Conservation (phyloP, 2,797 vertebrate genomes). For the Microcaecilia unicolor region DNA sequence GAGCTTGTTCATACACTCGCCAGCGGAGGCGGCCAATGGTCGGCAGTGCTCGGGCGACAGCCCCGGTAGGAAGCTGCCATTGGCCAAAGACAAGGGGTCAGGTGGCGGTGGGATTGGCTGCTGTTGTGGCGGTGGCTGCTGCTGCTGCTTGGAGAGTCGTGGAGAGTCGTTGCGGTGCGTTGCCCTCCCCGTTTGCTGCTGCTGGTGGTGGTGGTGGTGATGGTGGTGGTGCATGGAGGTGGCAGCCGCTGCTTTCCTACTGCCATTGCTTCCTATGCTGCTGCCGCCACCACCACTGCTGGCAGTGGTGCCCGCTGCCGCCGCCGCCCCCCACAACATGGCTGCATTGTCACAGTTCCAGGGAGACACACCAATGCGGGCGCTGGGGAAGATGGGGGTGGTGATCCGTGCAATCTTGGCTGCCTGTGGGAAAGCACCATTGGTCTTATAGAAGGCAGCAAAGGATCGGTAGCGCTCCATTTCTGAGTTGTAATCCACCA, state of each 20-base stretch:
- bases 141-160: constrained; percentile 85
- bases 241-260: constrained; percentile 48
- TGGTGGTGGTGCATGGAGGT: constrained; percentile 36
- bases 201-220: constrained; percentile 27
- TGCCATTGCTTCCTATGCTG: constrained; percentile 7
- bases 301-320: constrained; percentile 36
- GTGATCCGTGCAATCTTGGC: constrained; percentile 93
- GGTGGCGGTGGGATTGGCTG: no score
- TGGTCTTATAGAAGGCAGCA: constrained; percentile 92
- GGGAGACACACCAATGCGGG: constrained; percentile 89
- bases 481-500: constrained; percentile 96
- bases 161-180: constrained; percentile 83
- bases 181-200: constrained; percentile 64
- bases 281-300: constrained; percentile 27
- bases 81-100: constrained; percentile 91
- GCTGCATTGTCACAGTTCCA: constrained; percentile 93
- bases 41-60: constrained; percentile 93
- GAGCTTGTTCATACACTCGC: constrained; percentile 97
- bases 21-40: constrained; percentile 81
- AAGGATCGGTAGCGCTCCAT: constrained; percentile 94
- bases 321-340: constrained; percentile 81
- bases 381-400: constrained; percentile 85
- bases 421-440: constrained; percentile 86
- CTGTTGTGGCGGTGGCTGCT: constrained; percentile 64
- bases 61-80: constrained; percentile 92